Percentiles rank a stretch among this genome's conserved stretches.
Conservation (phyloP, 2,113 vertebrate species). For the Tenrec ecaudatus region DNA sequence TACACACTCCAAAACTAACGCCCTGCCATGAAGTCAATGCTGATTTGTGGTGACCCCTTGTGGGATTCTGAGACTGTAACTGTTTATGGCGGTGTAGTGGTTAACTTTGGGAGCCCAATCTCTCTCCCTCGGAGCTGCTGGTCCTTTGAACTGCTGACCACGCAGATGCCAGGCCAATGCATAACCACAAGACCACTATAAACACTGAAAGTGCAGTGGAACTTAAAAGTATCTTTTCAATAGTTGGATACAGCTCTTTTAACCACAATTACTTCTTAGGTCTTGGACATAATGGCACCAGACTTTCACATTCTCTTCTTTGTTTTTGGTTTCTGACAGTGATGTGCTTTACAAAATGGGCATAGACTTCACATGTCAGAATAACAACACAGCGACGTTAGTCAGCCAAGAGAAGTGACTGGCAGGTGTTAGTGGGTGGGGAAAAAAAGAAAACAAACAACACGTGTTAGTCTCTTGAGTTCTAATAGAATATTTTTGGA, state of each 20-base stretch:
- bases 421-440: not conserved
- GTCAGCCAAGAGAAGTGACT: not conserved
- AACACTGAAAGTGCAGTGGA: not conserved
- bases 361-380: not conserved
- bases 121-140: no score
- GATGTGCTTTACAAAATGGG: not conserved
- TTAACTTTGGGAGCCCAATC: no score
- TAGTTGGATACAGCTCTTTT: not conserved
- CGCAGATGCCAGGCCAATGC: no score
- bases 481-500: slow-evolving; percentile 30
- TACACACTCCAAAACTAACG: not conserved
- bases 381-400: not conserved
- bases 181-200: no score
- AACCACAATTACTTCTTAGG: not conserved
- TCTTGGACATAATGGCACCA: not conserved
- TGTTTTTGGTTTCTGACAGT: slow-evolving; percentile 36
- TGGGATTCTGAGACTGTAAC: no score
- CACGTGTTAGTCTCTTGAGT: not conserved
- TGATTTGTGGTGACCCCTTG: no score
- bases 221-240: not conserved
- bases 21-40: no score
- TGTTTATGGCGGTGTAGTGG: no score
- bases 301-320: not conserved
- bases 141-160: no score
- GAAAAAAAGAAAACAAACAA: not conserved